Evolutionary conservation across 1,140 invertebrate species (phyloP), one percentile per base, ranked within the genome.

Genomic region (Drosophila bocki): DNA sequence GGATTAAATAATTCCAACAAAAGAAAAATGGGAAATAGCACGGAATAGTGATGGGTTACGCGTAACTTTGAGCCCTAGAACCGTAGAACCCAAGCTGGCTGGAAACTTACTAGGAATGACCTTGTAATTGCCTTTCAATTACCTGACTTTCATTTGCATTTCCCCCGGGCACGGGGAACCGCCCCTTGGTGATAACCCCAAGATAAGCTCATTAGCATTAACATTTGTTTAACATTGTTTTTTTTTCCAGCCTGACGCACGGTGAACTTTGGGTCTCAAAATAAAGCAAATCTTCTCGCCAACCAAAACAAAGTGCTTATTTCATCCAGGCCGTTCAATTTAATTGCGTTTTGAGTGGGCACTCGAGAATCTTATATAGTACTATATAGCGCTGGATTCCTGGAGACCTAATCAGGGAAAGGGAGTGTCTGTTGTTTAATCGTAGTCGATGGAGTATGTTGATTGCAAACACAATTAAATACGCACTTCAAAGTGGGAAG

Each of bases 71-170:
- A 50, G 22, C n/a, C 44, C 3, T 33, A 35, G 33, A 22, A 35
- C 7, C 22, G 12, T 17, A 17, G 29, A 32, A 19, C 13, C 9
- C 9, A 26, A n/a, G 22, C 11, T 29, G 39, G 13, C 12, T 39
- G 15, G 35, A 62, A 45, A 77, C 35, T 17, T 6, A 35, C 47
- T 33, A 47, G 32, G n/a, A 60, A 69, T 87, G 80, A 87, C 83
- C 83, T 87, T 87, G 76, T 58, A 33, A 54, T 85, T 68, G 83
- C 75, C 82, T 85, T 80, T 76, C 72, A 67, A 75, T 71, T 88
- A 87, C 83, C 83, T 88, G 84, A 51, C 67, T 77, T 80, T 64
- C 75, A 83, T 83, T 83, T 85, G 51, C 75, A 82, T 82, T 78
- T 78, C 64, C 57, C 59, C 26, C 39, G 61, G 22, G 59, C 33